Evolutionary conservation across 53 echinoderm and acorn worm genomes (phyloP), one percentile per base, ranked within the genome.

Genomic region (Echinometra lucunter): DNA sequence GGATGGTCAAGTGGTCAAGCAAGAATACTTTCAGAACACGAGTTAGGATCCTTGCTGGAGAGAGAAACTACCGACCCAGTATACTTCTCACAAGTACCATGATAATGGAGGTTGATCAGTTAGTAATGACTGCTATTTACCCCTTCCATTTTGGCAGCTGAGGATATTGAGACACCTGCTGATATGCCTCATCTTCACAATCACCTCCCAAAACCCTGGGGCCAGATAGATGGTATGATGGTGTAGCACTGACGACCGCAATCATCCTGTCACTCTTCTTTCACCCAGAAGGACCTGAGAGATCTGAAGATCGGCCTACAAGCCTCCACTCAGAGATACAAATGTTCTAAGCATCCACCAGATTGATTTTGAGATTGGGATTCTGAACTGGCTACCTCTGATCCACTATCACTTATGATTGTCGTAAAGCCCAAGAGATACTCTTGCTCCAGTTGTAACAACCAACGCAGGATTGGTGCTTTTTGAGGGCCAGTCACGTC

Each of bases 61-160:
- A 23, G 0, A 96, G 94, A 60, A 99, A 99, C 81, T 96, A 90
- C 38, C 97, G 96, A 28, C 99, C 98, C 10, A 90, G 67, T 82
- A 91, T 96, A 45, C 94, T 92, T 85, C 81, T 94, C 23, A 90
- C 94, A 57, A 95, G 93, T 44, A 94, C 94, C 23, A 97, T 99
- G 96, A 96, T 99, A 34, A 88, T 98, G 89, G 99, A 99, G 70
- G 96, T 98, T 82, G 97, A 99, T 95, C 99, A 99, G 95, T 98
- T 98, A 94, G 96, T 99, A 81, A 99, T 99, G 99, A 99, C 99
- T 0, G 99, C 99, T 69, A 97, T 99, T n/a, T 67, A 98, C 99
- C 0, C 95, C 96, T 74, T 96, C 96, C 57, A 92, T 98, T 80
- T 93, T 99, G 80, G 95, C 96, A 11, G 99, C 99, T 2, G 98